Base-by-base conservation (phyloP, 1,140 invertebrate species). In the Eciton burchellii region DNA sequence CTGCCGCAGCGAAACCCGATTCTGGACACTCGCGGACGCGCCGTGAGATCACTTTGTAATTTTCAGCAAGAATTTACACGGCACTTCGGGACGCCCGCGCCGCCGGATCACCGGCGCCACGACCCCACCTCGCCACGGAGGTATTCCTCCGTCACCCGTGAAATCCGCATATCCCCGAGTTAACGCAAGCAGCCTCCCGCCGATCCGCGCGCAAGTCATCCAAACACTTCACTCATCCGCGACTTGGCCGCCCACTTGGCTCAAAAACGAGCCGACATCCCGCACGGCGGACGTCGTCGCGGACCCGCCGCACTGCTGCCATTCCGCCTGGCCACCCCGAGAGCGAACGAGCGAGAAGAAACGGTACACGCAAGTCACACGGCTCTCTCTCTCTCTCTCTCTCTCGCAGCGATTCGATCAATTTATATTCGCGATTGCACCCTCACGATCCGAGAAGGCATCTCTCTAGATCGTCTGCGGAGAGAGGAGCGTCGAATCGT, bases 11-110 rank as follows among this genome's bases (percentile, higher is more conserved):
- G 41, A 79, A 56, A 79, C 63, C 35, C 43, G 74, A 59, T 65
- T 65, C 72, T 45, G 49, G 24, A 19, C n/a, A 56, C 49, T 21
- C 43, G 63, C 11, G 63, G 47, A 26, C 65, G 65, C 21, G 16
- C 45, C 65, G 65, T 35, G 24, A 45, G 63, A 79, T 79, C 56
- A 79, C 74, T 79, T 79, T 26, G 74, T 79, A 79, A 79, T 79
- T 79, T 79, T 79, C 74, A 79, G 52, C 21, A 79, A 79, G 74
- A n/a, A 70, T 79, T 79, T 79, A 79, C 74, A 70, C 63, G 74
- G 41, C 63, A 70, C 74, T 79, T 79, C 52, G 62, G 52, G 63
- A 79, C 49, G 74, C 74, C 63, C 49, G 74, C 74, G 63, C 52
- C 74, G 63, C 35, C 35, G 62, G 24, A 56, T 56, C 63, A 35